Conservation (phyloP, 2,888 invertebrate genomes). For the Dryobotodes eremita region DNA sequence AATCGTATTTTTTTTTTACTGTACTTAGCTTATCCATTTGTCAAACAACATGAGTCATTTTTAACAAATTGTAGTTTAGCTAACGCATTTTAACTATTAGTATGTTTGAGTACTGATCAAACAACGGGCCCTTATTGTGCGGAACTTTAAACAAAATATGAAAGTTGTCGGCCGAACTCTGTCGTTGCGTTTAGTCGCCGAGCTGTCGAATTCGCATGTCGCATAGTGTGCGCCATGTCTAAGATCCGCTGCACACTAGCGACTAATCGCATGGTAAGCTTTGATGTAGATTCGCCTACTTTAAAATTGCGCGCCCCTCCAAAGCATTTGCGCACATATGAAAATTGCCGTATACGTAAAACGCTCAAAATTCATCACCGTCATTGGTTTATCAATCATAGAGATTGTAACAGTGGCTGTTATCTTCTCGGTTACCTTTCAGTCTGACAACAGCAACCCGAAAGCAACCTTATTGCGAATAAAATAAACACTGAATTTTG, state of each 20-base stretch:
- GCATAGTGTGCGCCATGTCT: background rate
- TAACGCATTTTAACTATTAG: too few relatives aligned
- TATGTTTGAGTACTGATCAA: too few relatives aligned
- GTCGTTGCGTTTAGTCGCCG: background rate
- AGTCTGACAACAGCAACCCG: background rate
- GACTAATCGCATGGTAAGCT: constrained; percentile 28
- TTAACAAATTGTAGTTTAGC: too few relatives aligned
- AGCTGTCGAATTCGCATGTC: background rate
- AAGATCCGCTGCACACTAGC: constrained; percentile 35
- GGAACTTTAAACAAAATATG: background rate
- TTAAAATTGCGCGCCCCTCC: constrained; percentile 10
- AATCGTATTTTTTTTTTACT: too few relatives aligned
- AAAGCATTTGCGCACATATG: background rate
- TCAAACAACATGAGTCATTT: too few relatives aligned
- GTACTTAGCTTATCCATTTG: too few relatives aligned
- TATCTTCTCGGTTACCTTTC: background rate
- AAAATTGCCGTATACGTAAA: background rate
- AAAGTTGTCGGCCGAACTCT: too few relatives aligned
- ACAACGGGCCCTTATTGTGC: too few relatives aligned
- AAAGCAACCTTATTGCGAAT: background rate
- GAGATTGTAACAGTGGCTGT: background rate
- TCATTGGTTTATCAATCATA: background rate
- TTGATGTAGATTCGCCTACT: background rate
- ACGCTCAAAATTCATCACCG: background rate
- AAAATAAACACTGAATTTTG: background rate